phyloP scores from a whole-genome alignment of 2,797 vertebrate genomes.

The Anisognathus igniventris region DNA sequence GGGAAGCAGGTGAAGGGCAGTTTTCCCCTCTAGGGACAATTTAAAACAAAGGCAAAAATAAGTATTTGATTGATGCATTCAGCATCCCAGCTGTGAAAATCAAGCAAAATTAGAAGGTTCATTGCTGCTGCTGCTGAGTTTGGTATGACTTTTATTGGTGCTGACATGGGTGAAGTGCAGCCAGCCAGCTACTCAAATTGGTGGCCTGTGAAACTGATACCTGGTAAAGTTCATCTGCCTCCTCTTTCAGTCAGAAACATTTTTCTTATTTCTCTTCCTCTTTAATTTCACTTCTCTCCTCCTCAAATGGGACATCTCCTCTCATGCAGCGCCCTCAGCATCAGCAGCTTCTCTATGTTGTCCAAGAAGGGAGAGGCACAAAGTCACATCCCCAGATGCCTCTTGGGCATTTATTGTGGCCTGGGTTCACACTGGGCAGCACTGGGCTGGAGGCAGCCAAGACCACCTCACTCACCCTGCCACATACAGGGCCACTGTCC shows the following conservation, averaged over 20 bases:
- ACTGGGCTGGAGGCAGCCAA: not conserved
- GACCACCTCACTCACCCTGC: not conserved
- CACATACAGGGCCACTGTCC: accelerated
- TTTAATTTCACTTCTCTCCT: not conserved
- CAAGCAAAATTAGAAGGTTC: not conserved
- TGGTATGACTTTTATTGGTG: not conserved
- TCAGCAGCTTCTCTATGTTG: not conserved
- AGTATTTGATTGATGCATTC: not conserved
- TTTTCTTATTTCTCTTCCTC: not conserved
- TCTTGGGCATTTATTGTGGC: accelerated
- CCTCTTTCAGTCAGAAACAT: not conserved
- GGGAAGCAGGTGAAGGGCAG: constrained; percentile 1
- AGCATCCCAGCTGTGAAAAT: not conserved
- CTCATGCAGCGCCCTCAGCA: accelerated
- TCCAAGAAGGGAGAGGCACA: not conserved
- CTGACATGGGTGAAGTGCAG: not conserved
- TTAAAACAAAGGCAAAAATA: constrained; percentile 7
- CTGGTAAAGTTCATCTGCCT: not conserved
- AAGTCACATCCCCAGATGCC: not conserved
- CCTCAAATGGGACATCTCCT: not conserved
- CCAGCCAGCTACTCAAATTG: not conserved
- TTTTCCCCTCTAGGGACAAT: not conserved
- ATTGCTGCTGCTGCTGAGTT: not conserved
- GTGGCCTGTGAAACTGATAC: accelerated
- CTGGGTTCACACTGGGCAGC: not conserved